Percentiles rank a stretch among this genome's conserved stretches.
phyloP scores from a whole-genome alignment of 1,140 invertebrate species.

The Drosophila neocordata region DNA sequence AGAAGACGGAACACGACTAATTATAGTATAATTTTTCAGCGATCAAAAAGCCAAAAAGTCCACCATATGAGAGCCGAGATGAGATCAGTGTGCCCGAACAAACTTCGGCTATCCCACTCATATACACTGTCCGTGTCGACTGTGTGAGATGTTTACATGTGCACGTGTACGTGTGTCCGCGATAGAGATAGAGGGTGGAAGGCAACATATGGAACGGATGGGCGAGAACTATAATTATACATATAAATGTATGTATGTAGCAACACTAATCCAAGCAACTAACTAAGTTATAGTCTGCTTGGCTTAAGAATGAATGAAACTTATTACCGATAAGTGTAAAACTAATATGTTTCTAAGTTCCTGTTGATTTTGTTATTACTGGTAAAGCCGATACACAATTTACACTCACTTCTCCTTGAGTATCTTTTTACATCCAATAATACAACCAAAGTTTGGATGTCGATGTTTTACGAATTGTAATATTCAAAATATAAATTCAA shows the following conservation, averaged over 20 bases:
- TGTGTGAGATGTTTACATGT: constrained; percentile 35
- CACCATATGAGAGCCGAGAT: constrained; percentile 35
- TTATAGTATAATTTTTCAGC: constrained; percentile 81
- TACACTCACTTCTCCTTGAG: constrained; percentile 22
- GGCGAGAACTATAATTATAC: constrained; percentile 36
- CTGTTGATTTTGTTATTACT: constrained; percentile 33
- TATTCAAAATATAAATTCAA: too few species aligned
- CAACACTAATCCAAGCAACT: constrained; percentile 55
- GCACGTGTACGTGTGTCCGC: constrained; percentile 19
- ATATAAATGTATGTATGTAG: constrained; percentile 39
- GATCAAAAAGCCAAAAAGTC: constrained; percentile 64
- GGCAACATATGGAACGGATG: constrained; percentile 62
- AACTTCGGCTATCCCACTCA: constrained; percentile 36
- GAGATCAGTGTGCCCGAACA: constrained; percentile 13
- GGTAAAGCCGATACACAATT: constrained; percentile 32
- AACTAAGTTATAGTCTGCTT: constrained; percentile 50
- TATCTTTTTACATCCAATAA: too few species aligned
- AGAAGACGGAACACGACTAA: constrained; percentile 82
- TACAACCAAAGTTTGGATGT: too few species aligned
- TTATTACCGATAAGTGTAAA: constrained; percentile 51
- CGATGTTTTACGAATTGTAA: too few species aligned
- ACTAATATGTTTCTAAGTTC: constrained; percentile 47
- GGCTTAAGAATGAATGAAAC: constrained; percentile 58
- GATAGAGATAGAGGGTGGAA: constrained; percentile 16
- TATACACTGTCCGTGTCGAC: constrained; percentile 63